Conservation (phyloP, 2,888 invertebrate genomes). For the Parnassius apollo region DNA sequence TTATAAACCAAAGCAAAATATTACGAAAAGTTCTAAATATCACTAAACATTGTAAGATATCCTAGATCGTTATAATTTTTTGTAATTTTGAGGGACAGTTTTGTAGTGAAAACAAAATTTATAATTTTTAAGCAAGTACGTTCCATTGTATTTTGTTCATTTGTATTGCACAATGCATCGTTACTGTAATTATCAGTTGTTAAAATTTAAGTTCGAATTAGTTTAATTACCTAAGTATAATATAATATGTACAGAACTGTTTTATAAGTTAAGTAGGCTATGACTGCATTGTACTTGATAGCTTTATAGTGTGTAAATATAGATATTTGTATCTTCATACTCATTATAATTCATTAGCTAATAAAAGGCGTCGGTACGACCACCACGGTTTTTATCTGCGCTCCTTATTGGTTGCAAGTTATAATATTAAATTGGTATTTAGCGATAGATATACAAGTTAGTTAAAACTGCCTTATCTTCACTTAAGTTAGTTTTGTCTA, state of each 20-base stretch:
- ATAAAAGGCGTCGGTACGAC: too few relatives aligned
- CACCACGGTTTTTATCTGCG: too few relatives aligned
- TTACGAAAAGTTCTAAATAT: too few relatives aligned
- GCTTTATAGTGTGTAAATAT: constrained; percentile 37
- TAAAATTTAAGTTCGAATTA: constrained; percentile 1
- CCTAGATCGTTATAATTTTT: too few relatives aligned
- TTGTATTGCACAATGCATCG: background rate
- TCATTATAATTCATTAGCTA: constrained; percentile 10
- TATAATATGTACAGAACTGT: constrained; percentile 24
- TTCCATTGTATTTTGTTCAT: background rate
- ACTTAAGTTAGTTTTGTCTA: background rate
- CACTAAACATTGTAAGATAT: too few relatives aligned
- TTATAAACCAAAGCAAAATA: constrained; percentile 8
- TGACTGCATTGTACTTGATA: constrained; percentile 56
- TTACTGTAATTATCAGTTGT: background rate
- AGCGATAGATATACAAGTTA: too few relatives aligned
- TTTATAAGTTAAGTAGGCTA: constrained; percentile 37
- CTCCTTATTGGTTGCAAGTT: too few relatives aligned
- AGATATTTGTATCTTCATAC: constrained; percentile 28
- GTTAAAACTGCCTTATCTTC: background rate
- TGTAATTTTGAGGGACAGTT: too few relatives aligned
- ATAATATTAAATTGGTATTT: background rate
- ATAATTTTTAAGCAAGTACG: too few relatives aligned
- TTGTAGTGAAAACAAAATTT: too few relatives aligned
- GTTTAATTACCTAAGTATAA: background rate